phyloP scores from a whole-genome alignment of 2,888 invertebrate genomes.

The Nomada lathburiana region DNA sequence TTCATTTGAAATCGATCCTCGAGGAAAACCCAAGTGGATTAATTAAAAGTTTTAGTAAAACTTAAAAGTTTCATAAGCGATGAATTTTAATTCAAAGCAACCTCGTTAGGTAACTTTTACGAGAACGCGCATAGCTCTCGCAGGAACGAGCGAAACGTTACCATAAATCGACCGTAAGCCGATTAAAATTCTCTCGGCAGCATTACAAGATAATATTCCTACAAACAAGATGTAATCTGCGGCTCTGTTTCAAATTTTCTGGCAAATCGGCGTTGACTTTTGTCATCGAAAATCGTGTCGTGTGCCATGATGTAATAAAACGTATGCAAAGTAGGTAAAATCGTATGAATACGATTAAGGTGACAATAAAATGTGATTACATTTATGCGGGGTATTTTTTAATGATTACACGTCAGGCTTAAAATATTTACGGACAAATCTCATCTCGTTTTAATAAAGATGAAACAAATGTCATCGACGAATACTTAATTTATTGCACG shows the following conservation, averaged over 20 bases:
- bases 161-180: slow-evolving; percentile 50
- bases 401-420: no score
- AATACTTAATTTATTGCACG: no score
- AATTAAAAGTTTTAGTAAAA: no score
- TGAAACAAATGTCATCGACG: no score
- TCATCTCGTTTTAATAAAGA: no score
- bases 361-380: no score
- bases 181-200: slow-evolving; percentile 56
- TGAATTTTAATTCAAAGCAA: not conserved
- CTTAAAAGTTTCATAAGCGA: not conserved
- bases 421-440: no score
- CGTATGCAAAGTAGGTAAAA: not conserved
- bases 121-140: slow-evolving; percentile 40
- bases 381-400: no score
- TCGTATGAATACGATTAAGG: not conserved
- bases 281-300: not conserved
- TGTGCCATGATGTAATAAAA: no score
- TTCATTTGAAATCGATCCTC: no score
- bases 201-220: slow-evolving; percentile 36
- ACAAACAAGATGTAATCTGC: slow-evolving; percentile 46
- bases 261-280: not conserved
- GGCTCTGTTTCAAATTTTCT: slow-evolving; percentile 43
- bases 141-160: slow-evolving; percentile 53
- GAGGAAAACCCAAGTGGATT: no score
- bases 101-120: slow-evolving; percentile 55